Percentiles rank a stretch among this genome's conserved stretches.
These are phyloP conservation scores for Anoplophora glabripennis DNA, from an alignment of 1,140 invertebrate genomes.

Conservation along the genomic window DNA sequence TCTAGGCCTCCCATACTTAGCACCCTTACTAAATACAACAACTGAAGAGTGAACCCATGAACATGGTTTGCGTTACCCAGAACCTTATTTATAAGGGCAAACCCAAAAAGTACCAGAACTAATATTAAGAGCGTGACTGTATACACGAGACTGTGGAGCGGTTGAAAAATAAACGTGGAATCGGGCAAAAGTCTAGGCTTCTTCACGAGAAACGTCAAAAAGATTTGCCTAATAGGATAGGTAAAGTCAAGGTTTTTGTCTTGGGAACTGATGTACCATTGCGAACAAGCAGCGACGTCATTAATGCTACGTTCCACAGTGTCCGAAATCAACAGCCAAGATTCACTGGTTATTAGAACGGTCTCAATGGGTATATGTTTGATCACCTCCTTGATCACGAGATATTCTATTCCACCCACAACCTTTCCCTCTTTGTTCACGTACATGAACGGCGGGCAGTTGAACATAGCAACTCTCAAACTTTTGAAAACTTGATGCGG, in stretches of 20 bases:
- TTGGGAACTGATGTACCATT: constrained; percentile 6
- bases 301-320: neutral
- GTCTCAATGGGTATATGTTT: neutral
- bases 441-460: constrained; percentile 19
- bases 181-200: constrained; percentile 8
- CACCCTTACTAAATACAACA: neutral
- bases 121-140: neutral
- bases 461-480: constrained; percentile 14
- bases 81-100: neutral
- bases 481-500: neutral
- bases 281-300: constrained; percentile 15
- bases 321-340: constrained; percentile 2
- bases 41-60: neutral
- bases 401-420: constrained; percentile 6
- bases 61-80: neutral
- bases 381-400: constrained; percentile 5
- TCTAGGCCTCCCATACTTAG: neutral
- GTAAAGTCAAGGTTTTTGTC: constrained; percentile 6
- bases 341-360: constrained; percentile 3
- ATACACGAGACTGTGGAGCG: constrained; percentile 6
- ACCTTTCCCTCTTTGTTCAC: neutral
- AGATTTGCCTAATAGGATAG: constrained; percentile 6
- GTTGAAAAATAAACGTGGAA: constrained; percentile 6
- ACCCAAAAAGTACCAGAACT: neutral
- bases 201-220: constrained; percentile 14